These are phyloP conservation scores for Hirundo rustica DNA, from an alignment of 2,797 vertebrate genomes.

Conservation along the genomic window DNA sequence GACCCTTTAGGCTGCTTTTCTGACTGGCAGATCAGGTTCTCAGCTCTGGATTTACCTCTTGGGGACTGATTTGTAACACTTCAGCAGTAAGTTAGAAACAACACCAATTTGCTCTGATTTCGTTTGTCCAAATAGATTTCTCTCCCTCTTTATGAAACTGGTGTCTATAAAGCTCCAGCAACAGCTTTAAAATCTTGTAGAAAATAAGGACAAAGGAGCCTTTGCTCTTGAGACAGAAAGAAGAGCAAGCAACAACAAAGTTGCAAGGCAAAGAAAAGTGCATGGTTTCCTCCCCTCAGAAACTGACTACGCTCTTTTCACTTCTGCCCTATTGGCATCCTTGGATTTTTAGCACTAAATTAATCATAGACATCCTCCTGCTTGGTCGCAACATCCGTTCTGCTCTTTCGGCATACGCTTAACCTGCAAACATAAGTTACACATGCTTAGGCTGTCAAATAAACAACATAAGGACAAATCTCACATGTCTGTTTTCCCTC, in stretches of 20 bases:
- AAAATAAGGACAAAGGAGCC: neutral
- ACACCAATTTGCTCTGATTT: neutral
- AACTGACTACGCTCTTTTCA: neutral
- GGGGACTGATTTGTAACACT: neutral
- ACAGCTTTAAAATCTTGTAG: neutral
- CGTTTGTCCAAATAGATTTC: neutral
- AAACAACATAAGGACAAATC: neutral
- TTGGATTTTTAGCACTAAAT: neutral
- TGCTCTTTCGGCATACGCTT: neutral
- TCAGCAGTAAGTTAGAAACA: neutral
- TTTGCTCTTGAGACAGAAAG: neutral
- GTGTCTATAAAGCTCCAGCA: neutral
- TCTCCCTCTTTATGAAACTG: neutral
- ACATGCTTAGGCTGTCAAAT: neutral
- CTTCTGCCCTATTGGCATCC: neutral
- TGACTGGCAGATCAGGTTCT: neutral
- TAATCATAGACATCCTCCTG: neutral
- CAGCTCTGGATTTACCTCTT: neutral
- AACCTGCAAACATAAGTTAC: neutral
- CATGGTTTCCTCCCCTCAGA: neutral
- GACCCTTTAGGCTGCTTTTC: neutral
- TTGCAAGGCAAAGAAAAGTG: neutral
- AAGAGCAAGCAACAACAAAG: neutral
- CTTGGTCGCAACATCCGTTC: neutral
- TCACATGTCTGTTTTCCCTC: constrained; percentile 97